These are phyloP conservation scores for Microtus pennsylvanicus DNA, from an alignment of 2,113 vertebrate genomes.

Conservation along the genomic window DNA sequence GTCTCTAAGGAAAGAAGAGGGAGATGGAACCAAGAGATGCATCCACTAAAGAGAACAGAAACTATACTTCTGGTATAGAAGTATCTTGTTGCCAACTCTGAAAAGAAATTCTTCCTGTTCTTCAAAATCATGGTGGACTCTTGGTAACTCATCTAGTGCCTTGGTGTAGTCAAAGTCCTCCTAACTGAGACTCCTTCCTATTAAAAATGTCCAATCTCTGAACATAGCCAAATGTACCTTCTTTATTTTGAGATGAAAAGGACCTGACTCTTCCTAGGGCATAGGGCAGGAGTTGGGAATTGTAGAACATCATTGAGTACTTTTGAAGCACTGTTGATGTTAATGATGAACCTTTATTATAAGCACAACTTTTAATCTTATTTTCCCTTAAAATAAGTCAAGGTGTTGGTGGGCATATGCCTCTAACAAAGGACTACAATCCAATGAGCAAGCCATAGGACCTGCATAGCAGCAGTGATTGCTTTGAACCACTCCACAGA, in stretches of 20 bases:
- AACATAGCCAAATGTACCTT: not conserved
- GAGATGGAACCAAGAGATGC: not conserved
- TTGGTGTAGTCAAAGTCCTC: not conserved
- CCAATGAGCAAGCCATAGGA: not conserved
- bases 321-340: not conserved
- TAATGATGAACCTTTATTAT: not conserved
- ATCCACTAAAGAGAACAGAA: not conserved
- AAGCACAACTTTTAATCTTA: not conserved
- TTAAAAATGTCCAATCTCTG: not conserved
- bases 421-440: not conserved
- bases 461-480: not conserved
- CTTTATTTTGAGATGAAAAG: not conserved
- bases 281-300: not conserved
- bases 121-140: not conserved
- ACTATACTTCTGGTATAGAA: not conserved
- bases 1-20: not conserved
- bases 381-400: not conserved
- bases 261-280: not conserved
- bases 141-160: too few relatives aligned
- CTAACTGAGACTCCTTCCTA: rapidly evolving
- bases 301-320: not conserved
- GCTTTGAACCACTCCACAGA: not conserved
- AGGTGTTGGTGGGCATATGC: not conserved
- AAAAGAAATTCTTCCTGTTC: not conserved
- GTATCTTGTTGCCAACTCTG: not conserved